These are phyloP conservation scores for Plusia festucae DNA, from an alignment of 2,888 invertebrate genomes.

Conservation along the genomic window DNA sequence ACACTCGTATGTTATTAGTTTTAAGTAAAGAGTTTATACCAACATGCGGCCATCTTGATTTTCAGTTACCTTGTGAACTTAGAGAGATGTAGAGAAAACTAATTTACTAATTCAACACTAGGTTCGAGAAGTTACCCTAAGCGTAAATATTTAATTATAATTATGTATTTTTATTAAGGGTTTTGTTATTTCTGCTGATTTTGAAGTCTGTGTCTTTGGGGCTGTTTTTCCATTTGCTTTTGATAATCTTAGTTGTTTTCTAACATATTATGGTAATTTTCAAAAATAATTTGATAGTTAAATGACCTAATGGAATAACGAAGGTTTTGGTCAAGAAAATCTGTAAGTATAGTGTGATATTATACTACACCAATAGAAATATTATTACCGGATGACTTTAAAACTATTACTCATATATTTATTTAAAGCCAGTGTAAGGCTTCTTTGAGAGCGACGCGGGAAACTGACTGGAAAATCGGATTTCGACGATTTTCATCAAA, in stretches of 20 bases:
- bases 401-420: conserved; percentile 55
- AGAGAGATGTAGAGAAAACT: background rate
- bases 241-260: background rate
- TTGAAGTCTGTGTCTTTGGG: background rate
- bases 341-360: background rate
- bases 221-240: background rate
- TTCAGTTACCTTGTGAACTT: background rate
- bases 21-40: background rate
- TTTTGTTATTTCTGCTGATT: background rate
- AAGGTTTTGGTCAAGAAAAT: too few species aligned
- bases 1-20: background rate
- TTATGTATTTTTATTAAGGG: background rate
- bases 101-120: conserved; percentile 5
- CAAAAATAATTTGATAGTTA: too few species aligned
- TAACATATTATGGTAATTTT: too few species aligned
- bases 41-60: conserved; percentile 3
- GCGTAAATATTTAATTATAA: background rate
- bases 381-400: conserved; percentile 35
- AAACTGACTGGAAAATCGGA: conserved; percentile 67
- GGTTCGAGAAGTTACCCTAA: background rate
- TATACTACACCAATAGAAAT: background rate
- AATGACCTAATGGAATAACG: too few species aligned
- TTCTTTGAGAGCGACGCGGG: conserved; percentile 50
- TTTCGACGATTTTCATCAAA: conserved; percentile 66
- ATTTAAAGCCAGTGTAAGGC: conserved; percentile 59